Conservation (phyloP, 2,113 vertebrate species). For the Bombycilla garrulus region DNA sequence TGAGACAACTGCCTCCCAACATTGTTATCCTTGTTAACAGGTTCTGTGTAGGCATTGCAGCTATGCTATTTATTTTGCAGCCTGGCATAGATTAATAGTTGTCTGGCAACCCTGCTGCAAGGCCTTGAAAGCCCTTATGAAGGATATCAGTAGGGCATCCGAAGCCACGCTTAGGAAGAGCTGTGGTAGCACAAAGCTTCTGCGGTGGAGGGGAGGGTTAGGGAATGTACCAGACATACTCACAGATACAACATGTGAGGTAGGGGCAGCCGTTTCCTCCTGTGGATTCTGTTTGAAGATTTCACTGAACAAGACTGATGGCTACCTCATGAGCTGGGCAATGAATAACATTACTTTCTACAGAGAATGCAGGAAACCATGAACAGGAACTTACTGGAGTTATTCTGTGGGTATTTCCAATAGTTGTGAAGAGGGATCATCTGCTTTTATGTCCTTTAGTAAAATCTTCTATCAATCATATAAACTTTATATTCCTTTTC, state of each 20-base stretch:
- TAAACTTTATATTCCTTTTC: not conserved
- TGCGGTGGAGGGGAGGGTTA: no score
- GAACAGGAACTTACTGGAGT: not conserved
- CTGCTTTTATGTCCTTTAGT: not conserved
- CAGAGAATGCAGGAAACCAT: not conserved
- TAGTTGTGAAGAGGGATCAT: not conserved
- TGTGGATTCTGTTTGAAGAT: not conserved
- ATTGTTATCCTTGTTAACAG: not conserved
- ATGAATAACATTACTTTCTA: not conserved
- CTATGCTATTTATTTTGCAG: not conserved
- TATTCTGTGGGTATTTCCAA: not conserved
- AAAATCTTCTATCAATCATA: not conserved
- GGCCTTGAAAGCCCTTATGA: not conserved
- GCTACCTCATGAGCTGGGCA: not conserved
- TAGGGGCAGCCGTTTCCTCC: rapidly evolving
- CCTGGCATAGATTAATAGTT: not conserved
- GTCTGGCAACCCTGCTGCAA: not conserved
- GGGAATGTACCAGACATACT: not conserved
- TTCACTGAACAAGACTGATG: not conserved
- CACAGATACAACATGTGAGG: not conserved
- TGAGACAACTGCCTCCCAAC: not conserved
- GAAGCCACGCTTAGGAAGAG: not conserved
- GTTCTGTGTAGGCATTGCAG: not conserved
- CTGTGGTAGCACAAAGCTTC: not conserved
- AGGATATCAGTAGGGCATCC: not conserved